Evolutionary conservation across 1,140 invertebrate genomes (phyloP).

Genomic region (Bombus consobrinus): DNA sequence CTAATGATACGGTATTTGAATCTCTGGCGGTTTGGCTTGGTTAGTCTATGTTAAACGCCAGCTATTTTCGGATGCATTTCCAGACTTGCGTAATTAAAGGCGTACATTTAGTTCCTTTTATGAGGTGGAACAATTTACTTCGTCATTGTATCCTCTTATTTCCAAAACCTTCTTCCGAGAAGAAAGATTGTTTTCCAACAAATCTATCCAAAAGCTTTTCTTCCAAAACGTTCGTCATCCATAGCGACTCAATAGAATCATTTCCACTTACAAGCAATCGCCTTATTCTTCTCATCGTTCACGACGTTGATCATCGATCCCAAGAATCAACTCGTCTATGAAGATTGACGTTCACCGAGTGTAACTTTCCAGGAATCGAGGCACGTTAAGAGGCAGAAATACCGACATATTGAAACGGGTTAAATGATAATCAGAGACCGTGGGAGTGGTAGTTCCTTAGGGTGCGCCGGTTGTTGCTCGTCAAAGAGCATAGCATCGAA

Average conservation of each 20-base stretch:
- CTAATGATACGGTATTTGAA: not conserved
- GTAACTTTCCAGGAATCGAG: constrained; percentile 20
- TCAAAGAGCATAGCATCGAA: not conserved
- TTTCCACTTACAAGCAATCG: not conserved
- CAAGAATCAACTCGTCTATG: not conserved
- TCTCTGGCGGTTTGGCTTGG: not conserved
- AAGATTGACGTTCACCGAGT: constrained; percentile 18
- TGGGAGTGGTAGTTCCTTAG: constrained; percentile 32
- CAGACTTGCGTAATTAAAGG: not conserved
- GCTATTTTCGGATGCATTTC: not conserved
- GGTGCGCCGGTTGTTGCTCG: constrained; percentile 43
- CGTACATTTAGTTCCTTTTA: not conserved
- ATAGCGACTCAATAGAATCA: not conserved
- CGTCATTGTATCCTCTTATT: not conserved
- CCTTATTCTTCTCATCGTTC: not conserved
- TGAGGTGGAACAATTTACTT: not conserved
- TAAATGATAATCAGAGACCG: constrained; percentile 30
- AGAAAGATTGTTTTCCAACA: no score
- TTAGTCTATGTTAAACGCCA: not conserved
- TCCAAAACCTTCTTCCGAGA: not conserved
- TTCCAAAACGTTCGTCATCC: not conserved
- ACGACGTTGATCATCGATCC: constrained; percentile 18
- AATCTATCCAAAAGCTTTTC: not conserved
- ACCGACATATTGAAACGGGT: constrained; percentile 28
- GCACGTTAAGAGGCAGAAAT: not conserved